These are phyloP conservation scores for Holothuria scabra DNA, from an alignment of 53 echinoderm and acorn worm genomes.

Conservation along the genomic window DNA sequence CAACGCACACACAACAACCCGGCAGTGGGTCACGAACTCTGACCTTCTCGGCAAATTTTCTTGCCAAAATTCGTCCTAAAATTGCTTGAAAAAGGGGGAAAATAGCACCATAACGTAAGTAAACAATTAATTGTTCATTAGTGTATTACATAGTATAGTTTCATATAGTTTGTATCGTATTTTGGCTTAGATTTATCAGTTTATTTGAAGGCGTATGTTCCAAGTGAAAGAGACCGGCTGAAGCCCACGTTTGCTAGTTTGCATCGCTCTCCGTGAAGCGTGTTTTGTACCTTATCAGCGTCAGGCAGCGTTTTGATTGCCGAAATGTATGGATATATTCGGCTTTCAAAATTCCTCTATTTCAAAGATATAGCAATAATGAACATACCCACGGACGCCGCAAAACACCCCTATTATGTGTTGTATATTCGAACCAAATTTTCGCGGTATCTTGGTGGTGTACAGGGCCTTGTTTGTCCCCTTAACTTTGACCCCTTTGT, in stretches of 20 bases:
- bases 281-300: constrained; percentile 5
- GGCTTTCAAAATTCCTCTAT: no score
- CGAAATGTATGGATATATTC: no score
- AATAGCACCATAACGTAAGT: constrained; percentile 22
- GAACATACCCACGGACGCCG: no score
- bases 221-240: background rate
- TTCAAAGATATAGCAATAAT: no score
- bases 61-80: constrained; percentile 28
- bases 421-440: constrained; percentile 21
- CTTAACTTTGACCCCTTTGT: constrained; percentile 61
- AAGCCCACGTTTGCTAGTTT: constrained; percentile 25
- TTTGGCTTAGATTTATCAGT: constrained; percentile 18
- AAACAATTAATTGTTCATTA: background rate
- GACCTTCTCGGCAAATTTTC: constrained; percentile 62
- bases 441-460: constrained; percentile 45
- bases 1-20: constrained; percentile 23
- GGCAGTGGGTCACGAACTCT: constrained; percentile 92
- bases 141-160: constrained; percentile 14
- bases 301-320: no score
- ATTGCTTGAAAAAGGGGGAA: constrained; percentile 6
- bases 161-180: background rate
- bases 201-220: constrained; percentile 37
- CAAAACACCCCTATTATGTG: no score
- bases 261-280: constrained; percentile 9
- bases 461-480: constrained; percentile 52